Conservation (phyloP, 2,113 vertebrate species). For the Lagopus leucura region DNA sequence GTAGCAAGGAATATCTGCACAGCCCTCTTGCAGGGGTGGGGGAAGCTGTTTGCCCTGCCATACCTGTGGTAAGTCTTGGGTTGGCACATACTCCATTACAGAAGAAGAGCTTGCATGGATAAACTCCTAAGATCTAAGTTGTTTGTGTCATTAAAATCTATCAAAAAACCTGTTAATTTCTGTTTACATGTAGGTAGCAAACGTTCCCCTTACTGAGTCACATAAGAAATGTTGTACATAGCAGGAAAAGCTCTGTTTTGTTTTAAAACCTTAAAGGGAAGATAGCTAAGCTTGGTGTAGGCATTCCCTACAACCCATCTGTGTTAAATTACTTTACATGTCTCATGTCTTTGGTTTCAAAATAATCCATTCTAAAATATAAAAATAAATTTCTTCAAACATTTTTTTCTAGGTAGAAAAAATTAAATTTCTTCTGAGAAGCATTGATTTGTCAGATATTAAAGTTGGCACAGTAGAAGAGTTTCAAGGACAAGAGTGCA, state of each 20-base stretch:
- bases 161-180: background rate
- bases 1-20: background rate
- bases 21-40: background rate
- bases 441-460: conserved; percentile 85
- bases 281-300: background rate
- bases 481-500: conserved; percentile 94
- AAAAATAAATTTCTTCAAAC: background rate
- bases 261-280: background rate
- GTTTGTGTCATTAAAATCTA: background rate
- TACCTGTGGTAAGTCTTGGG: background rate
- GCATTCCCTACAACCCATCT: background rate
- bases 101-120: background rate
- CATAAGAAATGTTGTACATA: background rate
- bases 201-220: background rate
- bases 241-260: background rate
- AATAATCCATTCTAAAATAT: background rate
- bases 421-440: conserved; percentile 87
- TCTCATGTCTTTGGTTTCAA: background rate
- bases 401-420: conserved; percentile 86
- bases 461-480: conserved; percentile 98
- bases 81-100: background rate
- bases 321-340: background rate
- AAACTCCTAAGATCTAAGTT: background rate
- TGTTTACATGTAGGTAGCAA: background rate
- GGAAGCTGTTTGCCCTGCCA: background rate